Evolutionary conservation across 2,888 invertebrate species (phyloP).

Genomic region (Leptogaster cylindrica): DNA sequence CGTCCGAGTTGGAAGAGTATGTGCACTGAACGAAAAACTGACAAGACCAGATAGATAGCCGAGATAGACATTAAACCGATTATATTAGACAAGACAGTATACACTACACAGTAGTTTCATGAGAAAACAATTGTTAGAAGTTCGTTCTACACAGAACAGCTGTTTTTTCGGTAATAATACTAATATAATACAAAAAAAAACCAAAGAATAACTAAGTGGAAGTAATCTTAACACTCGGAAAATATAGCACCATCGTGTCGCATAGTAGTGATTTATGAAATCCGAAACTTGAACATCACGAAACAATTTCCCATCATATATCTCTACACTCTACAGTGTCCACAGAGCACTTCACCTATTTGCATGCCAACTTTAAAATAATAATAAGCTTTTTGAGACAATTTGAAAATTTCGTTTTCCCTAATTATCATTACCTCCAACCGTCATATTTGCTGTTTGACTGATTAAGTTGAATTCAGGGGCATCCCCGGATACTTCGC

Average conservation of each 20-base stretch:
- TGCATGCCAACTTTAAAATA: not conserved
- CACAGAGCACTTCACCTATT: not conserved
- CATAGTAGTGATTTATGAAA: constrained; percentile 45
- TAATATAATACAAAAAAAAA: no score
- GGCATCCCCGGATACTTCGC: constrained; percentile 70
- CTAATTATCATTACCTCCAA: constrained; percentile 67
- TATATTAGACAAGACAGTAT: no score
- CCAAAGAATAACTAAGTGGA: constrained; percentile 5
- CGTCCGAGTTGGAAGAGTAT: not conserved
- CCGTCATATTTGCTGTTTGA: constrained; percentile 67
- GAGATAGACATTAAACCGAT: no score
- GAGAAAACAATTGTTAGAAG: no score
- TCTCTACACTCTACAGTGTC: constrained; percentile 40
- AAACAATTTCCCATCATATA: constrained; percentile 47
- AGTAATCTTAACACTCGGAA: no score
- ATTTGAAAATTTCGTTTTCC: no score
- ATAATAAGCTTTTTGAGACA: constrained; percentile 19
- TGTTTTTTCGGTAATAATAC: no score
- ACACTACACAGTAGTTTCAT: no score
- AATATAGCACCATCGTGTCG: constrained; percentile 39
- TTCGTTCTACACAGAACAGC: no score
- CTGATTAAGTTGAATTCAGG: constrained; percentile 67
- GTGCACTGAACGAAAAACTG: not conserved
- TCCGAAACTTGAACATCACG: constrained; percentile 44
- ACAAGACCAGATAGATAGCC: no score